Conservation (phyloP, 2,113 vertebrate species). For the Scalopus aquaticus region DNA sequence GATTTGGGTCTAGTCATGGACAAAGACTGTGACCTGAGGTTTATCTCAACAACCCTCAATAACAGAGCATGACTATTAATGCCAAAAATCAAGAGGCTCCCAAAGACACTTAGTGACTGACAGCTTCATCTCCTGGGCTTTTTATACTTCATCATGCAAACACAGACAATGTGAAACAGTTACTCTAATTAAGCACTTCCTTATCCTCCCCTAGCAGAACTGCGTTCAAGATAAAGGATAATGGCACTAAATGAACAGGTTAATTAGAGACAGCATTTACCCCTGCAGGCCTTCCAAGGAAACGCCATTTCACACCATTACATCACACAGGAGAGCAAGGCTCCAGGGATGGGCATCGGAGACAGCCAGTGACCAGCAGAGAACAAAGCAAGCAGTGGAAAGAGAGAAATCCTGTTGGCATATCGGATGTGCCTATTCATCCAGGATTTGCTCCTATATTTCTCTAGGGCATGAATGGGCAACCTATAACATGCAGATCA, state of each 20-base stretch:
- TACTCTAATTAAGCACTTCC: slow-evolving; percentile 65
- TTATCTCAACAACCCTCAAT: neutral
- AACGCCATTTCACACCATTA: slow-evolving; percentile 39
- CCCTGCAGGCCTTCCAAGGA: neutral
- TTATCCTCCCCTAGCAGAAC: slow-evolving; percentile 54
- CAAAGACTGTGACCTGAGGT: slow-evolving; percentile 12
- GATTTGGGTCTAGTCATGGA: slow-evolving; percentile 1
- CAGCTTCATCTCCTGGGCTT: slow-evolving; percentile 27
- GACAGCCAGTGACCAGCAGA: slow-evolving; percentile 45
- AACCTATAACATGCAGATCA: neutral
- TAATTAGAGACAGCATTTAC: slow-evolving; percentile 41
- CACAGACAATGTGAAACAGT: slow-evolving; percentile 24
- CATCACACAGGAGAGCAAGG: slow-evolving; percentile 30
- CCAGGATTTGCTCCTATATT: neutral
- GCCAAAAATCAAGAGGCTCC: slow-evolving; percentile 8
- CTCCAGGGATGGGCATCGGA: neutral
- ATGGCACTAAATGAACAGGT: neutral
- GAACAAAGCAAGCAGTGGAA: neutral
- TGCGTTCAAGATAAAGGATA: slow-evolving; percentile 41
- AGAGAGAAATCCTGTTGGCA: neutral
- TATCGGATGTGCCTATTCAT: fast-evolving
- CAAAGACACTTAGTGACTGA: slow-evolving; percentile 10
- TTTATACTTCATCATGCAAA: neutral
- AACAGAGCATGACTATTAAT: slow-evolving; percentile 3
- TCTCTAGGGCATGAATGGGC: neutral